A percentile compares a stretch with the other conserved stretches of the same genome.
Conservation (phyloP, 2,888 invertebrate genomes). For the Lepeophtheirus nordmannii region DNA sequence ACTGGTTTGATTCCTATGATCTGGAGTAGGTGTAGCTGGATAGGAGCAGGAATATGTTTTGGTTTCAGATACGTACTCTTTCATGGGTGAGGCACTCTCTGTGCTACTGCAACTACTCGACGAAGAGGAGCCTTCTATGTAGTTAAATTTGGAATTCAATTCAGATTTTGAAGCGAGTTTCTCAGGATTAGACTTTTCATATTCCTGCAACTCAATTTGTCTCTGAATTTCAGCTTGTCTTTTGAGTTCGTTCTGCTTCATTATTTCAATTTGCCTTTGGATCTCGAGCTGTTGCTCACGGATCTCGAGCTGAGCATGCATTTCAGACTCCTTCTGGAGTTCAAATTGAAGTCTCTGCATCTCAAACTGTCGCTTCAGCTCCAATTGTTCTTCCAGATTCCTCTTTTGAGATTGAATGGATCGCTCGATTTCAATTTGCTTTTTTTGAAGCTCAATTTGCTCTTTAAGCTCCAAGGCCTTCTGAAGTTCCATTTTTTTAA, state of each 20-base stretch:
- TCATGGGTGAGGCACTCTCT: slow-evolving; percentile 2
- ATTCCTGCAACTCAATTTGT: neutral
- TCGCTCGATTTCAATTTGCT: slow-evolving; percentile 1
- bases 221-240: neutral
- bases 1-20: neutral
- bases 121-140: neutral
- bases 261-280: neutral
- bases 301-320: neutral
- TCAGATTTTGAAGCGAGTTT: too few relatives aligned
- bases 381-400: neutral
- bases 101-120: slow-evolving; percentile 2
- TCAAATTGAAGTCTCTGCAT: neutral
- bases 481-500: slow-evolving; percentile 2
- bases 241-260: neutral
- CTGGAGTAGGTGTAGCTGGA: neutral
- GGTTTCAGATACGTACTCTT: neutral
- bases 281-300: slow-evolving; percentile 3
- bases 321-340: neutral
- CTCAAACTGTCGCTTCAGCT: neutral
- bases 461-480: neutral
- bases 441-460: neutral
- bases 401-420: neutral
- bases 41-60: slow-evolving; percentile 1
- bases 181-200: too few relatives aligned
- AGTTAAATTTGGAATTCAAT: neutral